Conservation (phyloP, 1,140 invertebrate species). For the Sarcophaga bullata region DNA sequence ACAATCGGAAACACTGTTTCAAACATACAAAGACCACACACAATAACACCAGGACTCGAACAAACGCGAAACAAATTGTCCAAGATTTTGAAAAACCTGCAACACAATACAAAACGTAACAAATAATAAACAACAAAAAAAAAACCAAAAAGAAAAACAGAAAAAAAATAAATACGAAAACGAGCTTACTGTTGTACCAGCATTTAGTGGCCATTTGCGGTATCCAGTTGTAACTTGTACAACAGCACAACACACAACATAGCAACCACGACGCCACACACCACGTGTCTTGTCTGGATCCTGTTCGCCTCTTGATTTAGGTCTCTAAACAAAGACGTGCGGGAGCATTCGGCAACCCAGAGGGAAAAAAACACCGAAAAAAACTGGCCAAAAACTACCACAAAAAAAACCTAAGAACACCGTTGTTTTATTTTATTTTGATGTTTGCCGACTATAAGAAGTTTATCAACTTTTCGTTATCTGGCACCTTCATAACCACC, state of each 20-base stretch:
- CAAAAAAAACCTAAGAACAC: too few relatives aligned
- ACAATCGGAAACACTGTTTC: not conserved
- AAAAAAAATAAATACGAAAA: not conserved
- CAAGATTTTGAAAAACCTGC: not conserved
- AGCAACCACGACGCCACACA: not conserved
- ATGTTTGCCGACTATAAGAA: not conserved
- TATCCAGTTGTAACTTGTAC: conserved; percentile 9
- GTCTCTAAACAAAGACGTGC: not conserved
- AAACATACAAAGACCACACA: not conserved
- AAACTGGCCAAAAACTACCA: too few relatives aligned
- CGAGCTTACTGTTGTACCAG: not conserved
- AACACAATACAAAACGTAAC: not conserved
- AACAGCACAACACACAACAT: too few relatives aligned
- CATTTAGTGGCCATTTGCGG: conserved; percentile 18
- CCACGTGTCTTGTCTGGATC: not conserved
- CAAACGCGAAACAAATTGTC: too few relatives aligned
- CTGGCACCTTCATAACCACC: conserved; percentile 16
- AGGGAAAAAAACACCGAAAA: too few relatives aligned
- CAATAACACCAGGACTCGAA: too few relatives aligned
- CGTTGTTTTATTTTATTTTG: not conserved
- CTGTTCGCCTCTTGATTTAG: not conserved
- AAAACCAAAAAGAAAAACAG: too few relatives aligned
- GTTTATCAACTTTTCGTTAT: conserved; percentile 16
- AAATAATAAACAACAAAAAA: too few relatives aligned
- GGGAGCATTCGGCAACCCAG: too few relatives aligned